These are phyloP conservation scores for Alethe diademata DNA, from an alignment of 2,113 vertebrate species.

Conservation along the genomic window DNA sequence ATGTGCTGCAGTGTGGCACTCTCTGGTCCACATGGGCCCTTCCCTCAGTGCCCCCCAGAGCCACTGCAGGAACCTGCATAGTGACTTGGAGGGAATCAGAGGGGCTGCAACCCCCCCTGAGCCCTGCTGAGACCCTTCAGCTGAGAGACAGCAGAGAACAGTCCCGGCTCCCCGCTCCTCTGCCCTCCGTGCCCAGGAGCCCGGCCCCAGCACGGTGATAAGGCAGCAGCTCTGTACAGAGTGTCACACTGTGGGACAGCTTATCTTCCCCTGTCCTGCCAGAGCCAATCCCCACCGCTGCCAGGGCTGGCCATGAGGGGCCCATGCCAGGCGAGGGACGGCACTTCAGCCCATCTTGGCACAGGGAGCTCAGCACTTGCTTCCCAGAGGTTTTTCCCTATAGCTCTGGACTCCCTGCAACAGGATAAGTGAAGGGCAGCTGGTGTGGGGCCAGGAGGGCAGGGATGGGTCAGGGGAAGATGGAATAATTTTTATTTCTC, in stretches of 20 bases:
- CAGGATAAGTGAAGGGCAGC: rapidly evolving
- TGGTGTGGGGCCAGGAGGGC: neutral
- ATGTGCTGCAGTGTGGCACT: neutral
- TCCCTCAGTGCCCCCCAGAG: rapidly evolving
- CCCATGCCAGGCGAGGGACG: neutral
- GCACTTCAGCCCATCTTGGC: neutral
- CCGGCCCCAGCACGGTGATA: neutral
- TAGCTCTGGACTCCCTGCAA: neutral
- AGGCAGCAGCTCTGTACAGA: neutral
- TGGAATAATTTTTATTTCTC: neutral
- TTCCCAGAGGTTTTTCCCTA: neutral
- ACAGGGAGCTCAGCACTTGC: neutral
- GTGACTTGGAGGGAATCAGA: neutral
- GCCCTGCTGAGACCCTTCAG: neutral
- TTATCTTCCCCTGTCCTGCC: conserved; percentile 22
- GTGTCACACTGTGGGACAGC: neutral
- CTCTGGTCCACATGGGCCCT: rapidly evolving
- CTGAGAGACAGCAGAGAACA: neutral
- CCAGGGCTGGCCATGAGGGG: neutral
- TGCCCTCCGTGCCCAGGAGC: neutral
- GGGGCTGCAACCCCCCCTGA: neutral
- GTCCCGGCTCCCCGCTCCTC: neutral
- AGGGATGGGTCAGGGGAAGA: neutral
- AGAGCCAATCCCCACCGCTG: neutral
- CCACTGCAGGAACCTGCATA: neutral